Percentiles rank a stretch among this genome's conserved stretches.
Evolutionary conservation across 2,888 invertebrate genomes (phyloP).

Genomic region (Oscheius myriophilus): DNA sequence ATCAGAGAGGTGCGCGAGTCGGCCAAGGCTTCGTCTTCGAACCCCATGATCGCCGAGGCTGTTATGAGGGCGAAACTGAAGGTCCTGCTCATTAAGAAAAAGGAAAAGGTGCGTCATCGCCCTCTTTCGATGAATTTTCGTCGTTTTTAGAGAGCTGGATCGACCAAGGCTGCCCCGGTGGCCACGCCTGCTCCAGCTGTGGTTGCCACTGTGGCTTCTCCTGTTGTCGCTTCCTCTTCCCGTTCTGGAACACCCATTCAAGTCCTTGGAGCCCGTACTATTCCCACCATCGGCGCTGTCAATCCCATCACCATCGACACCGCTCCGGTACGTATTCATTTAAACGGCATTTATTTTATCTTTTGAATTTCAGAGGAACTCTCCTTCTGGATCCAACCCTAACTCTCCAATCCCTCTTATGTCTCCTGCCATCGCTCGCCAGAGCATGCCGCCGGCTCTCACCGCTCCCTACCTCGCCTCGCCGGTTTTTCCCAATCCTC

Average conservation of each 20-base stretch:
- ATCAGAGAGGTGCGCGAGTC: slow-evolving; percentile 20
- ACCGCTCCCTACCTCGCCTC: slow-evolving; percentile 6
- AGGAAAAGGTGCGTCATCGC: slow-evolving; percentile 18
- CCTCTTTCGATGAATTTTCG: no score
- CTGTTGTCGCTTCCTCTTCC: not conserved
- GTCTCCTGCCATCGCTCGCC: no score
- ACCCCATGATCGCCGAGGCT: slow-evolving; percentile 29
- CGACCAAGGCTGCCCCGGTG: not conserved
- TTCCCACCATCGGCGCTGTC: slow-evolving; percentile 6
- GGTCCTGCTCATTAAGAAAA: slow-evolving; percentile 24
- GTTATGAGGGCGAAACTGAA: slow-evolving; percentile 25
- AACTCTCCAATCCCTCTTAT: not conserved
- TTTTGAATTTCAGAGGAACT: slow-evolving; percentile 7
- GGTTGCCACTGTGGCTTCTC: not conserved
- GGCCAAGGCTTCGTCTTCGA: slow-evolving; percentile 8
- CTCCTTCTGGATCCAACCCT: not conserved
- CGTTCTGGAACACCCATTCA: slow-evolving; percentile 4
- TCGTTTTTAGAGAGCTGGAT: not conserved
- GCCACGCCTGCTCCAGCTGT: not conserved
- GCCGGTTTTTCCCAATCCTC: not conserved
- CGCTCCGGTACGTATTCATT: not conserved
- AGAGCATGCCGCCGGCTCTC: slow-evolving; percentile 1
- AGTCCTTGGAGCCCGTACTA: slow-evolving; percentile 4
- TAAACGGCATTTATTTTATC: no score
- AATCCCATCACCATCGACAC: slow-evolving; percentile 15